Evolutionary conservation across 2,888 invertebrate species (phyloP).

Genomic region (Epistrophella euchroma): DNA sequence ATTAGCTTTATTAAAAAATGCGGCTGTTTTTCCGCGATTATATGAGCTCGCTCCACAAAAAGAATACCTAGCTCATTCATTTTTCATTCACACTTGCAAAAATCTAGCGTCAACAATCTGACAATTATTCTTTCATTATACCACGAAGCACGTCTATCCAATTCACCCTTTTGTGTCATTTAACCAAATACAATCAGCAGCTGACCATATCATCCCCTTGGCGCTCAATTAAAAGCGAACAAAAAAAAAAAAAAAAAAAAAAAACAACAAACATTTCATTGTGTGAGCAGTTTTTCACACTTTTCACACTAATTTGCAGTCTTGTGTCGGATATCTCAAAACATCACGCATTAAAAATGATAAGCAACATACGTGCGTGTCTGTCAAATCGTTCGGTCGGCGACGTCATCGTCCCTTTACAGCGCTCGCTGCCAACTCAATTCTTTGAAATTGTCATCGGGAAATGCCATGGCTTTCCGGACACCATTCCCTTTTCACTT

Average conservation of each 20-base stretch:
- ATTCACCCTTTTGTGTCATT: conserved; percentile 19
- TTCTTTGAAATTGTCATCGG: conserved; percentile 41
- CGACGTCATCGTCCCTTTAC: background rate
- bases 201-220: conserved; percentile 45
- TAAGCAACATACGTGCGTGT: conserved; percentile 43
- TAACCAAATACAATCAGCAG: conserved; percentile 33
- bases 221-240: conserved; percentile 63
- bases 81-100: conserved; percentile 40
- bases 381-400: conserved; percentile 19
- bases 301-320: conserved; percentile 56
- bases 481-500: background rate
- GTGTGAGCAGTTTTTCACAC: conserved; percentile 45
- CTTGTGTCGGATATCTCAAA: conserved; percentile 44
- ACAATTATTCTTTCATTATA: conserved; percentile 36
- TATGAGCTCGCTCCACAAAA: background rate
- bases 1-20: background rate
- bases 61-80: conserved; percentile 33
- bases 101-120: conserved; percentile 29
- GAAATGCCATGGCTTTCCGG: conserved; percentile 49
- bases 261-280: conserved; percentile 40
- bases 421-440: background rate
- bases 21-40: background rate
- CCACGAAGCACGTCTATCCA: conserved; percentile 9
- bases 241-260: no score
- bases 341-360: conserved; percentile 46